Percentiles rank a stretch among this genome's conserved stretches.
These are phyloP conservation scores for Clarias fuscus DNA, from an alignment of 2,797 vertebrate species.

Conservation along the genomic window DNA sequence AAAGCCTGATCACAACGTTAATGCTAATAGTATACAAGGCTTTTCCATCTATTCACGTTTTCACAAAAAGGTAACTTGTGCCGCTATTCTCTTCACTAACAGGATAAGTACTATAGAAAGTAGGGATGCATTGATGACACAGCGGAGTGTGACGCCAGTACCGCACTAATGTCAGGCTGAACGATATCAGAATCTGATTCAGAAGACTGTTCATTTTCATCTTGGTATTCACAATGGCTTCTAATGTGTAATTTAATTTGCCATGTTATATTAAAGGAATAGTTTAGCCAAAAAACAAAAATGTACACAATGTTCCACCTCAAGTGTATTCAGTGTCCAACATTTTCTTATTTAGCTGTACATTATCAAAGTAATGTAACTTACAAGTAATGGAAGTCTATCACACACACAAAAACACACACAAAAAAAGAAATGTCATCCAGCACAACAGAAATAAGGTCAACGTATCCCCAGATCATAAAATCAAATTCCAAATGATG, in stretches of 20 bases:
- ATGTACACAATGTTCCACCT: not conserved
- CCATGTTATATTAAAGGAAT: not conserved
- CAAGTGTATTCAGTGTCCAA: not conserved
- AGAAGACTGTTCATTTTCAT: not conserved
- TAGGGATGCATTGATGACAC: not conserved
- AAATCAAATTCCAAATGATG: not conserved
- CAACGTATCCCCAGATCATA: not conserved
- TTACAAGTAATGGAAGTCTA: not conserved
- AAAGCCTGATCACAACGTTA: constrained; percentile 47
- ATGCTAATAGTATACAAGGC: constrained; percentile 31
- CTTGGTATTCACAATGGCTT: not conserved
- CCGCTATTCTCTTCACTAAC: constrained; percentile 51
- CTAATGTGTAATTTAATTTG: not conserved
- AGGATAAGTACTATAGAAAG: constrained; percentile 45
- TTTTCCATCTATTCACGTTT: constrained; percentile 18
- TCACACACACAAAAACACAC: not conserved
- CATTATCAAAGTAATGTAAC: not conserved
- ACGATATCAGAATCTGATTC: not conserved
- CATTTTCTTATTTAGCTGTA: not conserved
- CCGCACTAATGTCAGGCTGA: not conserved
- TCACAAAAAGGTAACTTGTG: not conserved
- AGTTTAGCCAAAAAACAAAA: not conserved
- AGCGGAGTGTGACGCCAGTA: not conserved
- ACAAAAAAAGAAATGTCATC: not conserved
- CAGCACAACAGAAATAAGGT: not conserved